Conservation (phyloP, 1,140 invertebrate genomes). For the Camponotus pennsylvanicus region DNA sequence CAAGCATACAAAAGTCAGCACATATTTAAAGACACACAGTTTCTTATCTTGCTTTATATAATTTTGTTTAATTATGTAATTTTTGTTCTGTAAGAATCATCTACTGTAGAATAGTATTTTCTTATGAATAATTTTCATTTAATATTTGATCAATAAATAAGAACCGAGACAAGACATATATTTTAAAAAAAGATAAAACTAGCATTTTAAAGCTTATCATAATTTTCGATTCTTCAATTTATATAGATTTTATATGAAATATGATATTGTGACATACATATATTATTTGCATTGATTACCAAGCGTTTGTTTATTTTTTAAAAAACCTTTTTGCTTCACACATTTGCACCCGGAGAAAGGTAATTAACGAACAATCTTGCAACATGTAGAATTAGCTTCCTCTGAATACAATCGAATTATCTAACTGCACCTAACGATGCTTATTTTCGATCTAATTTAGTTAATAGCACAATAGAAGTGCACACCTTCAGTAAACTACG, state of each 20-base stretch:
- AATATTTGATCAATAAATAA: background rate
- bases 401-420: background rate
- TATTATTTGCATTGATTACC: background rate
- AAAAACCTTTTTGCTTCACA: background rate
- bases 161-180: background rate
- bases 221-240: background rate
- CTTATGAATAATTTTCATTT: background rate
- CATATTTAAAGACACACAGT: background rate
- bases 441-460: constrained; percentile 15
- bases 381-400: background rate
- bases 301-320: background rate
- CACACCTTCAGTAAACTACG: constrained; percentile 1
- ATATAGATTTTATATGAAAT: background rate
- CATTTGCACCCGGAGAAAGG: too few relatives aligned
- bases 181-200: background rate
- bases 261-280: background rate
- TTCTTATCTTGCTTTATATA: background rate
- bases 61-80: background rate
- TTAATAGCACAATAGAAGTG: constrained; percentile 25
- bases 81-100: background rate
- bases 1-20: background rate
- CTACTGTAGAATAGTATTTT: background rate
- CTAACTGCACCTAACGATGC: background rate
- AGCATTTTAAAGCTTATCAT: background rate
- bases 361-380: background rate